Percentiles rank a stretch among this genome's conserved stretches.
Evolutionary conservation across 2,797 vertebrate species (phyloP).

Genomic region (Microctenopoma stevenorrisi): DNA sequence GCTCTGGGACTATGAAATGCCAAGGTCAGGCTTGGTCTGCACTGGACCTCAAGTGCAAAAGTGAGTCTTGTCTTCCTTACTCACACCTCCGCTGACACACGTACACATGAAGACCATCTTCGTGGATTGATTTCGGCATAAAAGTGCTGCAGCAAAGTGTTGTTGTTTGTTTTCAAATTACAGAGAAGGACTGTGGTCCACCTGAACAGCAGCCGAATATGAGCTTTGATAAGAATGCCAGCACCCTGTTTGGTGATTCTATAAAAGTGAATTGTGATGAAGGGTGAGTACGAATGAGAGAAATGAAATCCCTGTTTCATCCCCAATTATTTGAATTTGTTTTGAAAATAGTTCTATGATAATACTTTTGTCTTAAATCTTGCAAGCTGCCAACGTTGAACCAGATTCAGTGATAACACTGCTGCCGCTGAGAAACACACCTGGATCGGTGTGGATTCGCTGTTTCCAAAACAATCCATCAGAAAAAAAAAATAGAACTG

Average conservation of each 20-base stretch:
- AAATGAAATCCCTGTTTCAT: background rate
- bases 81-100: background rate
- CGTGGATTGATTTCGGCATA: too few species aligned
- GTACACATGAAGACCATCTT: background rate
- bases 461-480: background rate
- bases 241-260: conserved; percentile 64
- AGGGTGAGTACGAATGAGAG: conserved; percentile 71
- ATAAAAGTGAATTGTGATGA: conserved; percentile 43
- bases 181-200: conserved; percentile 77
- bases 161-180: conserved; percentile 15
- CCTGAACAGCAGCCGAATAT: conserved; percentile 39
- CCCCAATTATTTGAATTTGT: background rate
- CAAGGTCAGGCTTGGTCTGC: conserved; percentile 43
- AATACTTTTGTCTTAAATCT: background rate
- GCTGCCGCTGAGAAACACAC: background rate
- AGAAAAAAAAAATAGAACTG: background rate
- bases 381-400: background rate
- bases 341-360: background rate
- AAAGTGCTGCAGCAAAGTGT: background rate
- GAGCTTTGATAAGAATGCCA: fast-evolving
- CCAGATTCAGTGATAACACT: background rate
- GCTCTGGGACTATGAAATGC: conserved; percentile 57
- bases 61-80: conserved; percentile 56
- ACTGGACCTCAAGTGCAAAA: conserved; percentile 69
- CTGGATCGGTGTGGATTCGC: conserved; percentile 10